Base-by-base conservation (phyloP, 2,797 vertebrate genomes). In the Macroramphosus scolopax region DNA sequence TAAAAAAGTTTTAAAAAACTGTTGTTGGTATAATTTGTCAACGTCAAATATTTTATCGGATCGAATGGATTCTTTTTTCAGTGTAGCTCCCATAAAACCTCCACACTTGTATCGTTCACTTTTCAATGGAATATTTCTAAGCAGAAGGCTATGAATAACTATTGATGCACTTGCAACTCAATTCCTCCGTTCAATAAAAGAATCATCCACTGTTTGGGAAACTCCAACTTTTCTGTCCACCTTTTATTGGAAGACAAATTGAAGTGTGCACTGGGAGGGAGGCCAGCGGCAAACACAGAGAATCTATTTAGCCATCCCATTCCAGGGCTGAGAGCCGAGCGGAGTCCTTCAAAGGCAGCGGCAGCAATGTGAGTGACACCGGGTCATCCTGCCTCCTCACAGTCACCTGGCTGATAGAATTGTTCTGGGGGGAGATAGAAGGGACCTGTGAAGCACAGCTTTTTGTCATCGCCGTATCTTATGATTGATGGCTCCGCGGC, bases 401-500 rank as follows among this genome's bases (percentile, higher is more conserved):
- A 91, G 89, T 91, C 93, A 95, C 93, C 92, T 93, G 93, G 88
- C 90, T 94, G 94, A 97, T 93, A 94, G 94, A 94, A 95, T 96
- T 95, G 94, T 95, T 94, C 92, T 91, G 89, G 66, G 89, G 89
- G 85, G 89, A 86, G 91, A 92, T 89, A 92, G 92, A 89, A 92
- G 87, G 70, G 90, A 88, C 85, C 84, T 92, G 89, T 93, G 93
- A 95, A 93, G 90, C 92, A 72, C 71, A 75, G 73, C 78, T 91
- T 95, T 95, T 95, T 97, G 94, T 95, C 93, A 93, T 90, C 88
- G 92, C 92, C 92, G 94, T 94, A 94, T 94, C 90, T 89, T 89
- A 91, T 99, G 96, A 98, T 98, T 98, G 96, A 99, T 98, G 93
- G 95, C 92, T 97, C 91, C 90, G 89, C 95, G 94, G 95, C 93